Conservation (phyloP, 2,113 vertebrate species). For the Pheucticus melanocephalus region DNA sequence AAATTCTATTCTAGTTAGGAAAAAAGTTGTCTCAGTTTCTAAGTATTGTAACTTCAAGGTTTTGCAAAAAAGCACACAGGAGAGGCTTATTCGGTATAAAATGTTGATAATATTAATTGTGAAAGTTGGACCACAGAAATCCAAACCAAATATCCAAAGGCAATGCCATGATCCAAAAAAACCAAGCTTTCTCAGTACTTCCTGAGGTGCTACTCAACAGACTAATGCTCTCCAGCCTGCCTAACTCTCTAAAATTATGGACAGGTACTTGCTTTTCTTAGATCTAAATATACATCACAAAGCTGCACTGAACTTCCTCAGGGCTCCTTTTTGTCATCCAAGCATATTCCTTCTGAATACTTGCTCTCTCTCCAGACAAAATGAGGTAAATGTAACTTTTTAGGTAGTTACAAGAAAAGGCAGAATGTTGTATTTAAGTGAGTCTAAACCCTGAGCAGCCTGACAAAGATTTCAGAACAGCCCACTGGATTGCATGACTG, state of each 20-base stretch:
- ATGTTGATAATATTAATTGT: background rate
- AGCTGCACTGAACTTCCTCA: background rate
- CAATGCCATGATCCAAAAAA: background rate
- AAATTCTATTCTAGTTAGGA: constrained; percentile 55
- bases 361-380: background rate
- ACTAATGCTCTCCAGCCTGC: background rate
- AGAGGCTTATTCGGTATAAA: background rate
- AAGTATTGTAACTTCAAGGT: background rate
- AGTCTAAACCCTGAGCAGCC: background rate
- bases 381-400: background rate
- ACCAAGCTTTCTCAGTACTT: background rate
- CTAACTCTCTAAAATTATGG: background rate
- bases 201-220: background rate
- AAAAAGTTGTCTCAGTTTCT: constrained; percentile 3
- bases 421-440: background rate
- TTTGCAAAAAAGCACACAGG: background rate
- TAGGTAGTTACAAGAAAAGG: background rate
- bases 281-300: background rate
- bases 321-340: background rate
- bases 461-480: background rate
- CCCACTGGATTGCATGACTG: background rate
- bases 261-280: background rate
- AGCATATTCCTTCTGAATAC: background rate
- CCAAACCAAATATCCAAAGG: background rate
- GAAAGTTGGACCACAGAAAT: background rate